A percentile compares a stretch with the other conserved stretches of the same genome.
Evolutionary conservation across 2,888 invertebrate genomes (phyloP).

Genomic region (Julus scandinavius): DNA sequence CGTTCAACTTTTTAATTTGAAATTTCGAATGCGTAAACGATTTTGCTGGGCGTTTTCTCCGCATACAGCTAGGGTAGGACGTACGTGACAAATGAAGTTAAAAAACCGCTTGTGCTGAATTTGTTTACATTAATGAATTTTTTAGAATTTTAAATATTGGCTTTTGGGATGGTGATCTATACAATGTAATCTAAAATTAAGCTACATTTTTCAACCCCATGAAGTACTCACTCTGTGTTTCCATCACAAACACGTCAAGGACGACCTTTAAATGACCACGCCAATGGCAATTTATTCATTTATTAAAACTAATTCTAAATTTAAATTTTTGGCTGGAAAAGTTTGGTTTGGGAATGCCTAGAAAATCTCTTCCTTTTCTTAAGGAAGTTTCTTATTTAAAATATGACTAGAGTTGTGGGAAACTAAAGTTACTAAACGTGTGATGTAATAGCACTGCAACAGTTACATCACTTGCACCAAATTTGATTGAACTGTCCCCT

Average conservation of each 20-base stretch:
- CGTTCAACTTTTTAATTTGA: neutral
- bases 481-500: neutral
- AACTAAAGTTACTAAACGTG: neutral
- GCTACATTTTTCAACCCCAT: neutral
- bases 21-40: neutral
- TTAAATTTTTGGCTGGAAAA: neutral
- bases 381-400: neutral
- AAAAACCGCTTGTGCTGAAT: neutral
- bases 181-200: neutral
- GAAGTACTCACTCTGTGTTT: neutral
- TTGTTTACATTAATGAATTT: neutral
- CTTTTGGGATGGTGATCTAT: neutral
- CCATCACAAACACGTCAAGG: neutral
- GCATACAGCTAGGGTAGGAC: neutral
- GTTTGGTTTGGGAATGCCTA: neutral
- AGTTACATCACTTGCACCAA: neutral
- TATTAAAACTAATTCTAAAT: neutral
- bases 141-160: neutral
- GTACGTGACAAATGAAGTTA: neutral
- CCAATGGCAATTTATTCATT: neutral
- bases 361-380: neutral
- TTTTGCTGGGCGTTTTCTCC: conserved; percentile 15
- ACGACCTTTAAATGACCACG: conserved; percentile 36
- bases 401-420: neutral
- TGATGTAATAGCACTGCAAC: neutral